phyloP scores from a whole-genome alignment of 2,888 invertebrate genomes.

The Melipona beecheii region DNA sequence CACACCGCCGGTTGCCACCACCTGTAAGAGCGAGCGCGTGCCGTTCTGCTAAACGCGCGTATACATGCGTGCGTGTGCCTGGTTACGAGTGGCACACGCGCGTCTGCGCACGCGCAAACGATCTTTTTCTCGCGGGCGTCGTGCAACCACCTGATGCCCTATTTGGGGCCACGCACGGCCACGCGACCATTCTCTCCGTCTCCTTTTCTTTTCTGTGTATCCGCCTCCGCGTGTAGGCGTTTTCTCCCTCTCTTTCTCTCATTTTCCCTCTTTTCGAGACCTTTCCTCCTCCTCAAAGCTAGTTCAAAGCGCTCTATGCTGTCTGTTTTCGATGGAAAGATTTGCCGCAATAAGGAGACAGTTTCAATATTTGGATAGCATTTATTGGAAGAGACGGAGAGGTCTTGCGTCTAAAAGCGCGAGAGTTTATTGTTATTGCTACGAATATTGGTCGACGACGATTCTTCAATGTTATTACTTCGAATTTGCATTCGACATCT shows the following conservation, averaged over 20 bases:
- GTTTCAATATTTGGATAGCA: neutral
- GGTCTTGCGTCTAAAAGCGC: neutral
- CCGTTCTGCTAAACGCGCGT: slow-evolving; percentile 48
- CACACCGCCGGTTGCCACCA: slow-evolving; percentile 44
- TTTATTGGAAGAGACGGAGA: neutral
- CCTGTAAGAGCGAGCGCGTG: slow-evolving; percentile 68
- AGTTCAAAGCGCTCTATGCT: neutral
- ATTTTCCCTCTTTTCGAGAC: neutral
- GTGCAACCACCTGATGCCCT: slow-evolving; percentile 82
- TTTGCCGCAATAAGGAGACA: neutral
- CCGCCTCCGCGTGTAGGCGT: neutral
- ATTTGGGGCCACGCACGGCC: slow-evolving; percentile 82
- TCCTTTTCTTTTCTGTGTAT: slow-evolving; percentile 29
- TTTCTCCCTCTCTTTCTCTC: neutral
- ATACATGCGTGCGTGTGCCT: slow-evolving; percentile 56
- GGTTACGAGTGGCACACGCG: slow-evolving; percentile 65
- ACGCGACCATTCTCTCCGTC: slow-evolving; percentile 73
- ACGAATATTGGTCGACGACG: neutral
- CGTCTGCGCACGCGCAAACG: slow-evolving; percentile 69
- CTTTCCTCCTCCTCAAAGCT: neutral
- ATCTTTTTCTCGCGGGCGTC: slow-evolving; percentile 73
- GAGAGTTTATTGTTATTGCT: neutral
- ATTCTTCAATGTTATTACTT: neutral
- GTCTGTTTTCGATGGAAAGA: neutral
- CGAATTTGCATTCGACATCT: neutral